Percentiles rank a stretch among this genome's conserved stretches.
phyloP scores from a whole-genome alignment of 2,888 invertebrate species.

The Cynaeus angustus region DNA sequence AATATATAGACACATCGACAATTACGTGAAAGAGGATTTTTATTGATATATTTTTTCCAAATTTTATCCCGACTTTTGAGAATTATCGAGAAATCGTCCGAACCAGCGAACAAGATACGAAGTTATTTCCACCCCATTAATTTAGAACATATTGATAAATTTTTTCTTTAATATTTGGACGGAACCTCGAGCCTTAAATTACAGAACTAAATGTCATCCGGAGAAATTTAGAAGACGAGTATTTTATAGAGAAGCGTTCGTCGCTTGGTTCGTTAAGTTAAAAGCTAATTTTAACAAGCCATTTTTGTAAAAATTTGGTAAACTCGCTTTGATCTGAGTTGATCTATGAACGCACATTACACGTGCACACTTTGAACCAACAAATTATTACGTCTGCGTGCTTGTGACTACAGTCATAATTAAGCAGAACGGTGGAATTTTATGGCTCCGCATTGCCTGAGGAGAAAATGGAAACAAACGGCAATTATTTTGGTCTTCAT shows the following conservation, averaged over 20 bases:
- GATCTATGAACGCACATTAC: conserved; percentile 6
- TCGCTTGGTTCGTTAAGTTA: conserved; percentile 12
- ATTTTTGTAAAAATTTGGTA: conserved; percentile 4
- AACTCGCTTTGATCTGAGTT: conserved; percentile 26
- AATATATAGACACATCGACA: too few relatives aligned
- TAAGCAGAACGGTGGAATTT: conserved; percentile 18
- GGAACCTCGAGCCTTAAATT: too few relatives aligned
- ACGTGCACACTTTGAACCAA: conserved; percentile 18
- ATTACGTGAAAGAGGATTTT: too few relatives aligned
- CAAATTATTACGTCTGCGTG: conserved; percentile 22
- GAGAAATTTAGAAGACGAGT: not conserved
- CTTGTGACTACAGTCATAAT: conserved; percentile 16
- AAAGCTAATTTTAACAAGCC: conserved; percentile 11
- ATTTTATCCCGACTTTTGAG: not conserved
- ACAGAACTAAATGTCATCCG: not conserved
- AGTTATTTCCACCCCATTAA: conserved; percentile 2
- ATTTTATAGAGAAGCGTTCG: not conserved
- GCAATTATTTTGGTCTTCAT: conserved; percentile 21
- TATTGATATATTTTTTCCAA: not conserved
- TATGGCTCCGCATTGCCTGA: not conserved
- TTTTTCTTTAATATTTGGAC: too few relatives aligned
- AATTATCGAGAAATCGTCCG: conserved; percentile 4
- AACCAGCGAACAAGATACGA: not conserved
- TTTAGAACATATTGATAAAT: conserved; percentile 16
- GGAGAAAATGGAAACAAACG: conserved; percentile 25